These are phyloP conservation scores for Orthosia incerta DNA, from an alignment of 2,888 invertebrate species.

Conservation along the genomic window DNA sequence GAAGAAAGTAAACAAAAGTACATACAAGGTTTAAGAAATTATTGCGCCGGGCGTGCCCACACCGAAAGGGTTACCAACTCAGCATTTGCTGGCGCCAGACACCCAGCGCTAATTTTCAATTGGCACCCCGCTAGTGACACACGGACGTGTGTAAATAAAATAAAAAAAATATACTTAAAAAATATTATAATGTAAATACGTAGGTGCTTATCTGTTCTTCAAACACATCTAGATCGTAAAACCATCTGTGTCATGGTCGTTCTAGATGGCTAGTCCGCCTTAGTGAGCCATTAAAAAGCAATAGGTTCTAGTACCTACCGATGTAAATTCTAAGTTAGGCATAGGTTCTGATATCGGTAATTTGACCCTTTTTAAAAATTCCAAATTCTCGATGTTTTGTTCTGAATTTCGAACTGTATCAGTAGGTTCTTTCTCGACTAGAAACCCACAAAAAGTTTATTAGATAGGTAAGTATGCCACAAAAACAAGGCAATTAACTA, in stretches of 20 bases:
- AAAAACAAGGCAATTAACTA: constrained; percentile 14
- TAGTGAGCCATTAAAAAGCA: not conserved
- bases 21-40: too few species aligned
- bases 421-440: not conserved
- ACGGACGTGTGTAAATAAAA: too few species aligned
- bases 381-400: not conserved
- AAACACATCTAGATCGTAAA: constrained; percentile 22
- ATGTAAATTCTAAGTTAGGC: not conserved
- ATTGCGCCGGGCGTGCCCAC: too few species aligned
- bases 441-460: not conserved
- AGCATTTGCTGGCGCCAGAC: too few species aligned
- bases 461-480: not conserved
- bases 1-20: too few species aligned
- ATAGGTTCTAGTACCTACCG: not conserved
- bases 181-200: too few species aligned
- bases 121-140: too few species aligned
- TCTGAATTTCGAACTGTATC: not conserved
- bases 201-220: not conserved
- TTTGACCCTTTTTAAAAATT: too few species aligned
- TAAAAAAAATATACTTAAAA: too few species aligned
- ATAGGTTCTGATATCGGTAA: not conserved
- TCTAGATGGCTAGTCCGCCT: not conserved
- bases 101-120: too few species aligned
- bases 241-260: constrained; percentile 36
- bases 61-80: too few species aligned